Evolutionary conservation across 2,888 invertebrate species (phyloP), one percentile per base, ranked within the genome.

Genomic region (Tinea pellionella): DNA sequence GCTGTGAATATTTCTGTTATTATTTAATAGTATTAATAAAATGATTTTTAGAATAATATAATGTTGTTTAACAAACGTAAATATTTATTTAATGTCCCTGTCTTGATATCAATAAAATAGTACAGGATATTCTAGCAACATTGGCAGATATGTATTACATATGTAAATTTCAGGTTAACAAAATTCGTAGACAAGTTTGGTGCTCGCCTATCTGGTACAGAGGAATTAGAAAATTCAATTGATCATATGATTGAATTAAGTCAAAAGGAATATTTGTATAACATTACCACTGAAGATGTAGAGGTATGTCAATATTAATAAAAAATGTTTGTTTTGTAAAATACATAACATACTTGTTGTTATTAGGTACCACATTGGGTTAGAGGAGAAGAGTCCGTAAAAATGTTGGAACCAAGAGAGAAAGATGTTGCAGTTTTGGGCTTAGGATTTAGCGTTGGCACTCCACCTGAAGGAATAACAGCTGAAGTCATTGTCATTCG

Each of bases 401-500:
- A 85, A 7, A 83, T 95, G 76, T 64, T 93, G 4, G 70, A 86
- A 65, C 95, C 95, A 7, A 80, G 93, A 65, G 63, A 70, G 0
- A 90, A 92, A 65, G 80, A 90, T 51, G 75, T 95, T 32, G 84
- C 88, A 0, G 80, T 95, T 60, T 73, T 95, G 43, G 94, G 94
- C 4, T 79, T 95, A 1, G 95, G 94, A 1, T 80, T 78, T 61
- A 93, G 92, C 69, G 84, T 93, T 0, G 91, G 90, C 55, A 95
- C 95, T 12, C 89, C 92, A 2, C 70, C 82, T 30, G 89, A 89
- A 64, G 94, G 94, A n/a, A 90, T 95, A 19, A 90, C 89, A 55
- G 94, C 92, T 6, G 89, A 92, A 71, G 93, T 90, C 0, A 73
- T 95, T n/a, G 93, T 94, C 0, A 91, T 95, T 0, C 82, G 86